A percentile compares a stretch with the other conserved stretches of the same genome.
These are phyloP conservation scores for Acanthosepion lycidas DNA, from an alignment of 2,888 invertebrate species.

Conservation along the genomic window DNA sequence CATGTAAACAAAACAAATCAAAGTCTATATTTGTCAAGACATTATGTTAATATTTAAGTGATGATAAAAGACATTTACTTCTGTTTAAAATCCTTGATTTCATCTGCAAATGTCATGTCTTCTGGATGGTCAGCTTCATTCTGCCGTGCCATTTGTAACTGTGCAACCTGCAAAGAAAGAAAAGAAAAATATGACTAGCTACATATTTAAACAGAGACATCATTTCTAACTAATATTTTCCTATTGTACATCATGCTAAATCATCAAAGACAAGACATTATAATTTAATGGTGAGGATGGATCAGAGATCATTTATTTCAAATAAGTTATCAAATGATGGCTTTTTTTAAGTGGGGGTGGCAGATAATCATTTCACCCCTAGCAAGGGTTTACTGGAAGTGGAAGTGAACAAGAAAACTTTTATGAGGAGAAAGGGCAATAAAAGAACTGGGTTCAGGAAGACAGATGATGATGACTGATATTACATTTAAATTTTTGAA, in stretches of 20 bases:
- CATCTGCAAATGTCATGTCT: slow-evolving; percentile 50
- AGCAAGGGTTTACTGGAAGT: too few relatives aligned
- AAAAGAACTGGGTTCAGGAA: too few relatives aligned
- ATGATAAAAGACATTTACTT: slow-evolving; percentile 53
- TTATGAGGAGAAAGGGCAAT: too few relatives aligned
- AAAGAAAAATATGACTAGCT: not conserved
- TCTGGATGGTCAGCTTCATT: slow-evolving; percentile 66
- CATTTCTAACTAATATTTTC: not conserved
- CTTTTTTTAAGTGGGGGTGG: too few relatives aligned
- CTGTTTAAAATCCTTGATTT: slow-evolving; percentile 57
- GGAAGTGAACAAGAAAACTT: too few relatives aligned
- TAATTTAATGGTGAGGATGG: not conserved
- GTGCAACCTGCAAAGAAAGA: slow-evolving; percentile 67
- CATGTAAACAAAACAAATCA: too few relatives aligned
- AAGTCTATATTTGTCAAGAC: not conserved
- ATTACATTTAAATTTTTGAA: too few relatives aligned
- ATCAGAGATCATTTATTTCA: too few relatives aligned
- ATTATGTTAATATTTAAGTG: not conserved
- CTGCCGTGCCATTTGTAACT: slow-evolving; percentile 71
- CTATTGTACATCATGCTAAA: too few relatives aligned
- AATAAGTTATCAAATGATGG: too few relatives aligned
- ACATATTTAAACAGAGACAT: not conserved
- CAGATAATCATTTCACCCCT: too few relatives aligned
- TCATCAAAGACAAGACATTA: not conserved
- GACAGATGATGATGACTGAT: too few relatives aligned